phyloP scores from a whole-genome alignment of 2,888 invertebrate species.

The Ctenicera cuprea region DNA sequence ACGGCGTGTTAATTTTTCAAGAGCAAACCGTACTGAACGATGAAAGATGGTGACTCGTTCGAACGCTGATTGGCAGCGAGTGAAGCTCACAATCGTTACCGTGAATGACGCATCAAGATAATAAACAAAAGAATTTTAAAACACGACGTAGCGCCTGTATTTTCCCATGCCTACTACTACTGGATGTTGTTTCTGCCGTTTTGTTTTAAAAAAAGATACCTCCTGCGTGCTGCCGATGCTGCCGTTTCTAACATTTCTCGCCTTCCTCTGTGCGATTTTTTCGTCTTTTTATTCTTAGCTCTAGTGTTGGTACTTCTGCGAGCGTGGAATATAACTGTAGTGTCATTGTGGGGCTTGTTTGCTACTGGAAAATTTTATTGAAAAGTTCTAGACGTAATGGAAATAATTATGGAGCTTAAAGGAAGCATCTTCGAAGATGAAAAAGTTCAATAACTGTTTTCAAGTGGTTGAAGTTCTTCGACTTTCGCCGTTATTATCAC shows the following conservation, averaged over 20 bases:
- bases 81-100: conserved; percentile 66
- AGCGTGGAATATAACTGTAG: conserved; percentile 18
- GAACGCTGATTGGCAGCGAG: conserved; percentile 60
- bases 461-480: background rate
- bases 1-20: conserved; percentile 27
- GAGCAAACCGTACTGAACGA: conserved; percentile 23
- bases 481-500: too few species aligned
- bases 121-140: conserved; percentile 69
- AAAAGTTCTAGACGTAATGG: background rate
- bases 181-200: conserved; percentile 39
- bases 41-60: conserved; percentile 52
- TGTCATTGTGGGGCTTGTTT: conserved; percentile 11
- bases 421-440: background rate
- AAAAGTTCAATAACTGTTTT: background rate
- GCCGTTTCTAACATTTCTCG: conserved; percentile 18
- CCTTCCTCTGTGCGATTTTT: conserved; percentile 24
- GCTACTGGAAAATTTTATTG: conserved; percentile 15
- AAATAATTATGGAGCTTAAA: conserved; percentile 1
- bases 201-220: conserved; percentile 33
- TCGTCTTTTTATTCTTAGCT: conserved; percentile 19
- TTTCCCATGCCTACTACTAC: conserved; percentile 65
- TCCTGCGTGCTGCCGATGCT: conserved; percentile 16
- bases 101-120: conserved; percentile 70
- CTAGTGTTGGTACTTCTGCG: background rate
- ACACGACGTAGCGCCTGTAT: conserved; percentile 63